These are phyloP conservation scores for Halesus radiatus DNA, from an alignment of 1,140 invertebrate species.

Conservation along the genomic window DNA sequence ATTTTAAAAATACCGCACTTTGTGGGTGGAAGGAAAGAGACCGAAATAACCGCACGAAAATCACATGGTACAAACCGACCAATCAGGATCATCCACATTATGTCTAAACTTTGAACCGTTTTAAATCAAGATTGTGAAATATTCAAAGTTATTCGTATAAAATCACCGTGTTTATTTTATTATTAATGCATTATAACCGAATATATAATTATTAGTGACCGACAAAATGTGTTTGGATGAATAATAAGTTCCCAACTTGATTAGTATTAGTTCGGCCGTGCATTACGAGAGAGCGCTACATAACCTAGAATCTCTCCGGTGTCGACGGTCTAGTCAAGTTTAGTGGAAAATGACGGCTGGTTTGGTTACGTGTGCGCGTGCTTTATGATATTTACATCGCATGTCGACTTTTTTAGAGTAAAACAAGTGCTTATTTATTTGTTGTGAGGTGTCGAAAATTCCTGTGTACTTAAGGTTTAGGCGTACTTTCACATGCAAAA, in stretches of 20 bases:
- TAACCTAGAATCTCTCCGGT: constrained; percentile 45
- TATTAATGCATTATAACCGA: not conserved
- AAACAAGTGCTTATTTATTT: constrained; percentile 50
- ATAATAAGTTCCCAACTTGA: constrained; percentile 63
- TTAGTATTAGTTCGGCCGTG: constrained; percentile 63
- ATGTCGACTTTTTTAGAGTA: constrained; percentile 39
- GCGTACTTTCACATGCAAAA: constrained; percentile 43
- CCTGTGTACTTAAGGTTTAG: constrained; percentile 32
- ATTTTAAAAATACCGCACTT: constrained; percentile 72
- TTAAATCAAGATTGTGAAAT: not conserved
- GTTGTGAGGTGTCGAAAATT: constrained; percentile 44
- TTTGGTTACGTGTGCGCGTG: constrained; percentile 71
- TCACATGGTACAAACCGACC: constrained; percentile 61
- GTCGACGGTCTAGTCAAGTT: constrained; percentile 64
- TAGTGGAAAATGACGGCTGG: constrained; percentile 72
- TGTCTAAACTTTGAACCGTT: constrained; percentile 40
- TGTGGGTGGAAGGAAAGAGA: constrained; percentile 64
- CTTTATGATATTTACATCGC: constrained; percentile 72
- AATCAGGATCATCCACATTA: constrained; percentile 71
- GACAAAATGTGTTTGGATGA: not conserved
- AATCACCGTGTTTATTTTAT: not conserved
- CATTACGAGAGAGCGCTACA: constrained; percentile 65
- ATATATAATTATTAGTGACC: constrained; percentile 19
- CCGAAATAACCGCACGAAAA: constrained; percentile 41
- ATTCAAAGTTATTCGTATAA: not conserved